phyloP scores from a whole-genome alignment of 23 tunicate genomes.

The Halocynthia roretzi region DNA sequence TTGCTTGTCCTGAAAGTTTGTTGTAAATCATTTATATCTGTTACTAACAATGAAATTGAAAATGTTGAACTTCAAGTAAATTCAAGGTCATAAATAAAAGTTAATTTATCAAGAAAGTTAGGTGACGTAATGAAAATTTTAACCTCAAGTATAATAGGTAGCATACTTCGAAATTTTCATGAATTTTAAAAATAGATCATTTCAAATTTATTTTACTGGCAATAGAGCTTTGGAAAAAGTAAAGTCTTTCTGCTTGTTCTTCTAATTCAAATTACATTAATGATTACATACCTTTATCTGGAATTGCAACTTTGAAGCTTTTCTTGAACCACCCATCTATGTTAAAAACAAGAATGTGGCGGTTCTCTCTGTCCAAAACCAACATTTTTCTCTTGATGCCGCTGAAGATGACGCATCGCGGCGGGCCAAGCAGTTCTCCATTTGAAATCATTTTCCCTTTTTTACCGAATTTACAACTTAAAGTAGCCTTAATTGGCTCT shows the following conservation, averaged over 20 bases:
- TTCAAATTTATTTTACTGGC: no score
- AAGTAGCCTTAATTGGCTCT: constrained; percentile 13
- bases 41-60: no score
- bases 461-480: constrained; percentile 14
- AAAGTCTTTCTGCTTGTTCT: neutral
- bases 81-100: no score
- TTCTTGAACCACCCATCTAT: constrained; percentile 39
- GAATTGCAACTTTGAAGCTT: constrained; percentile 28
- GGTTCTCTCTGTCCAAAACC: constrained; percentile 47
- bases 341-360: constrained; percentile 39
- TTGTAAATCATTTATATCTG: no score
- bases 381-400: constrained; percentile 15
- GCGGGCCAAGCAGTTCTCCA: constrained; percentile 38
- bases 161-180: no score
- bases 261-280: neutral
- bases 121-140: no score
- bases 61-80: no score
- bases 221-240: no score
- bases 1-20: constrained; percentile 22
- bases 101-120: no score
- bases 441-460: constrained; percentile 32
- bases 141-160: no score
- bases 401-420: constrained; percentile 29
- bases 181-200: no score
- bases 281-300: constrained; percentile 44